These are phyloP conservation scores for Drosophila mercatorum DNA, from an alignment of 2,888 invertebrate species.

Conservation along the genomic window DNA sequence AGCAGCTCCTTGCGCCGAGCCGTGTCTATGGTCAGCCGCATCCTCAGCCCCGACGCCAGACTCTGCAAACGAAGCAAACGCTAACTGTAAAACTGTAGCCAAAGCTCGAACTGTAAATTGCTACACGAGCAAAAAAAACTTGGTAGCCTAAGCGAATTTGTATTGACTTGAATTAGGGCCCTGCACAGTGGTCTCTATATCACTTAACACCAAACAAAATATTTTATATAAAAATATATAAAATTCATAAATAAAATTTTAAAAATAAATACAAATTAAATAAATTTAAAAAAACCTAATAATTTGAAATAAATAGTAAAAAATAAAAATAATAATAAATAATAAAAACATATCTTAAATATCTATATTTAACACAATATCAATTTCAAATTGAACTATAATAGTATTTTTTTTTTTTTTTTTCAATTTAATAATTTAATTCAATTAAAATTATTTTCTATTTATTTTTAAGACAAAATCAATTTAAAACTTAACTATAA, in stretches of 20 bases:
- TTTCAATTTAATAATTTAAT: no score
- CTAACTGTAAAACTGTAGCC: not conserved
- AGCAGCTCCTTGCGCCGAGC: constrained; percentile 19
- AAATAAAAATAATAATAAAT: not conserved
- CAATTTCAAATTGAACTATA: no score
- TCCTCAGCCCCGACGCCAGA: constrained; percentile 33
- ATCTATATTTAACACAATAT: no score
- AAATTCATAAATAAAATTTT: not conserved
- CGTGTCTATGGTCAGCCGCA: constrained; percentile 25
- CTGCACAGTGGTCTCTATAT: constrained; percentile 2
- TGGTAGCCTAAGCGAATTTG: no score
- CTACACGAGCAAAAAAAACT: no score
- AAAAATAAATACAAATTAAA: not conserved
- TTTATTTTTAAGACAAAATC: no score
- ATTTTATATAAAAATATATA: not conserved
- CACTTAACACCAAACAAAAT: not conserved
- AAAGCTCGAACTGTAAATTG: constrained; percentile 23
- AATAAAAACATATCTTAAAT: no score
- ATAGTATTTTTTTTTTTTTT: no score
- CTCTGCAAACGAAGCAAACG: not conserved
- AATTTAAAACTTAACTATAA: no score
- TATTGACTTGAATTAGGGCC: constrained; percentile 53
- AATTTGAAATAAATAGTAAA: no score
- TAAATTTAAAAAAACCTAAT: not conserved
- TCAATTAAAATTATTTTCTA: no score